A percentile compares a stretch with the other conserved stretches of the same genome.
Evolutionary conservation across 2,797 vertebrate species (phyloP).

Genomic region (Cryptoprocta ferox): DNA sequence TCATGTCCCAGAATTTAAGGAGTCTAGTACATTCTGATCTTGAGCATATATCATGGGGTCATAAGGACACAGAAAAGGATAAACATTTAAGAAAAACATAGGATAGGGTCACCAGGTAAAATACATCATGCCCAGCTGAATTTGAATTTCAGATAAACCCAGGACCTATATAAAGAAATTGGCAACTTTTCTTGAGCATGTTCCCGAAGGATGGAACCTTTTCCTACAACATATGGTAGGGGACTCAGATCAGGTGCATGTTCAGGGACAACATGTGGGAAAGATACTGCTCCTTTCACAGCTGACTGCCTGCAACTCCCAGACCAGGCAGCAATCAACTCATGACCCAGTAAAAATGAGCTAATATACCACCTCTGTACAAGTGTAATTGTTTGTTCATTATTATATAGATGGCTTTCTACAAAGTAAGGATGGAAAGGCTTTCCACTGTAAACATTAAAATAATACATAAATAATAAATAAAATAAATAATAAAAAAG

Average conservation of each 20-base stretch:
- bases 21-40: background rate
- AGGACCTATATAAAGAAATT: background rate
- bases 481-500: background rate
- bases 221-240: background rate
- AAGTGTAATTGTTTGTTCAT: background rate
- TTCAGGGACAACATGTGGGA: background rate
- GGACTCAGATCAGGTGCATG: background rate
- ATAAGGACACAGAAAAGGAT: background rate
- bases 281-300: background rate
- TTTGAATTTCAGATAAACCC: background rate
- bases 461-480: no score
- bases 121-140: background rate
- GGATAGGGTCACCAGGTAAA: background rate
- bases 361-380: background rate
- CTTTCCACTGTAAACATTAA: background rate
- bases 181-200: background rate
- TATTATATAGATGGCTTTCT: background rate
- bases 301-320: background rate
- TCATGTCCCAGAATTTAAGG: background rate
- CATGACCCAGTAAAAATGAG: background rate
- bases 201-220: background rate
- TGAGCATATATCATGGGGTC: background rate
- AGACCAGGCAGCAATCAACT: background rate
- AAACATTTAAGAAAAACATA: background rate
- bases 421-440: conserved; percentile 18